These are phyloP conservation scores for Bilobella aurantiaca DNA, from an alignment of 1,140 invertebrate species.

Conservation along the genomic window DNA sequence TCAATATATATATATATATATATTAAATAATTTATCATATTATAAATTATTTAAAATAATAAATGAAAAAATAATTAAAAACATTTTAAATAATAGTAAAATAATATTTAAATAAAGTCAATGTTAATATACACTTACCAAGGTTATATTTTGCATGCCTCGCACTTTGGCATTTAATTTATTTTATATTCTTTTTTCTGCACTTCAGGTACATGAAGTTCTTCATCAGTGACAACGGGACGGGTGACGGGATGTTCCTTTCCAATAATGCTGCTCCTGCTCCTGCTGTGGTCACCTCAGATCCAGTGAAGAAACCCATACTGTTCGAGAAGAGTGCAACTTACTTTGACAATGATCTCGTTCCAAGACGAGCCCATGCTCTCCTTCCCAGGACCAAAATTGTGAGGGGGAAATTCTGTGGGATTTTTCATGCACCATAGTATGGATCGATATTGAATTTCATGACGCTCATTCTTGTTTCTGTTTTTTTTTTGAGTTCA, in stretches of 20 bases:
- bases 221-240: constrained; percentile 69
- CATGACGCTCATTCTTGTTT: not conserved
- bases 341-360: constrained; percentile 93
- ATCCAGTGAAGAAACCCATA: constrained; percentile 31
- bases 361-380: constrained; percentile 77
- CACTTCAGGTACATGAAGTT: constrained; percentile 88
- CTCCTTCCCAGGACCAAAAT: constrained; percentile 85
- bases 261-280: constrained; percentile 45
- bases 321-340: constrained; percentile 98
- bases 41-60: too few species aligned
- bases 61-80: too few species aligned
- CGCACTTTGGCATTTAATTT: constrained; percentile 16
- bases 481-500: constrained; percentile 32
- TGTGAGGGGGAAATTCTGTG: too few species aligned
- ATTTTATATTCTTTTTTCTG: not conserved
- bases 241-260: constrained; percentile 45
- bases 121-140: too few species aligned
- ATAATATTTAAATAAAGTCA: too few species aligned
- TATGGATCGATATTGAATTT: constrained; percentile 7
- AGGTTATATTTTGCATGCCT: not conserved
- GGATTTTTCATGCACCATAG: too few species aligned
- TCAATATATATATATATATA: too few species aligned
- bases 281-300: not conserved
- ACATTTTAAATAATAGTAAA: too few species aligned
- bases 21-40: too few species aligned